phyloP scores from a whole-genome alignment of 2,113 vertebrate species.

The Brienomyrus longianalis region DNA sequence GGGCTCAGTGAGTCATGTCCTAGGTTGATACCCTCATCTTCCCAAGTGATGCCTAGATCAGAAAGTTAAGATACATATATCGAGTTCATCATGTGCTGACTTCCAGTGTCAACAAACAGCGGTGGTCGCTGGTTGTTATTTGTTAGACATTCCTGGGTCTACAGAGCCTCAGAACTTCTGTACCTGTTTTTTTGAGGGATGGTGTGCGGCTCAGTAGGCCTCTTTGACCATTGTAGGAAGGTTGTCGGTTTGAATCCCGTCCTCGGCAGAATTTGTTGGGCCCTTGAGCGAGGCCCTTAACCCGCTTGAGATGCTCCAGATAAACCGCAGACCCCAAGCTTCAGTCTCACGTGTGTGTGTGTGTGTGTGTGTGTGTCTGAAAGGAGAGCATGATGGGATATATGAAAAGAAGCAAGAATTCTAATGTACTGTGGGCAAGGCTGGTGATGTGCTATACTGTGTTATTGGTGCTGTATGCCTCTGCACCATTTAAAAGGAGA shows the following conservation, averaged over 20 bases:
- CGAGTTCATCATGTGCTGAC: neutral
- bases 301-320: neutral
- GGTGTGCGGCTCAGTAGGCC: neutral
- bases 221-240: neutral
- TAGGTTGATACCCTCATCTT: neutral
- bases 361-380: too few relatives aligned
- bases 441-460: neutral
- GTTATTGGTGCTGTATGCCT: neutral
- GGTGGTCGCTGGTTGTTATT: neutral
- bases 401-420: neutral
- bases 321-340: neutral
- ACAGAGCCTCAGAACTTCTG: neutral
- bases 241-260: neutral
- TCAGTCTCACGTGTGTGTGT: neutral
- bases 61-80: neutral
- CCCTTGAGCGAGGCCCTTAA: neutral
- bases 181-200: neutral
- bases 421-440: neutral
- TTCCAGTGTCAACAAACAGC: neutral
- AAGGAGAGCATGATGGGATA: too few relatives aligned
- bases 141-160: neutral
- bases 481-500: conserved; percentile 3
- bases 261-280: neutral
- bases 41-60: neutral
- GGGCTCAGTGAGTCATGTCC: neutral